These are phyloP conservation scores for Phainopepla nitens DNA, from an alignment of 2,113 vertebrate species.

Conservation along the genomic window DNA sequence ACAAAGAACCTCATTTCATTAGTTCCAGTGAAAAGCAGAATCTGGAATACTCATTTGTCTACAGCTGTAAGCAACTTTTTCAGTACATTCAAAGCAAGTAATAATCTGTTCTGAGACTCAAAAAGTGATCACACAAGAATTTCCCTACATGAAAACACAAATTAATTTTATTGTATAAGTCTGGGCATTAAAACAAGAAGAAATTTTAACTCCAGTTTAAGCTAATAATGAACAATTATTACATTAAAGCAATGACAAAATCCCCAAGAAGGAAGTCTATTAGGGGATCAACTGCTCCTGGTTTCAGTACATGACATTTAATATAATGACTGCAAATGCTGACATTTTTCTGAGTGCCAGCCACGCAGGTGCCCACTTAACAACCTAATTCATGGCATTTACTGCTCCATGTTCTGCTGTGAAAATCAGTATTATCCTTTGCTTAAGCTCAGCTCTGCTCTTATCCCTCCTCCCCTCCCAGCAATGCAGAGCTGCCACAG, in stretches of 20 bases:
- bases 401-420: conserved; percentile 34
- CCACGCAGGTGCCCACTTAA: conserved; percentile 9
- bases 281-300: not conserved
- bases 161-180: not conserved
- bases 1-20: not conserved
- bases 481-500: not conserved
- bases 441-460: not conserved
- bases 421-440: conserved; percentile 33
- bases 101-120: not conserved
- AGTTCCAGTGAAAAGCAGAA: not conserved
- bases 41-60: not conserved
- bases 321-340: not conserved
- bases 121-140: not conserved
- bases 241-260: not conserved
- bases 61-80: not conserved
- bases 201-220: not conserved
- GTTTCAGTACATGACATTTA: not conserved
- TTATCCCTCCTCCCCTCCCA: not conserved
- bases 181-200: not conserved
- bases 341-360: not conserved
- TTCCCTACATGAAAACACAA: not conserved
- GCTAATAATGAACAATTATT: not conserved
- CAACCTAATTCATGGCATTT: not conserved
- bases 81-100: not conserved
- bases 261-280: not conserved